Base-by-base conservation (phyloP, 2,888 invertebrate genomes). In the Hofmannophila pseudospretella region DNA sequence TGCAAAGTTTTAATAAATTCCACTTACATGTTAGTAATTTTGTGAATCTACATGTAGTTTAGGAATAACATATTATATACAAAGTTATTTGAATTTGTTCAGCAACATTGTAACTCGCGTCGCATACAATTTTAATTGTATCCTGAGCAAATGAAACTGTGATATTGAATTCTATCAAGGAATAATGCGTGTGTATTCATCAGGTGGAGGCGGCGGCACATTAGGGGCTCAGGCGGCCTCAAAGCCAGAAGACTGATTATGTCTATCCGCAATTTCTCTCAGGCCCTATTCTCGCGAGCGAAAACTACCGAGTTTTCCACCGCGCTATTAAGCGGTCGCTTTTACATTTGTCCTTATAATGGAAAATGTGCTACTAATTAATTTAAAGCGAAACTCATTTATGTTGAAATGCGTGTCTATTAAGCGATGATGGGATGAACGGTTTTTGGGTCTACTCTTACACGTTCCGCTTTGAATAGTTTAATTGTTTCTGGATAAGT, bases 331-430 rank as follows among this genome's bases (percentile, higher is more conserved):
- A 81, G 86, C 85, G 86, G 86, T 85, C 74, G 82, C 82, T 78
- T 81, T 77, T 81, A 82, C 86, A 86, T 86, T 86, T 86, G 86
- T 86, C 86, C 80, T 85, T 86, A 85, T 86, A 86, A 86, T 86
- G 86, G 85, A 85, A 86, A 79, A 85, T 81, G 82, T 81, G 84
- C 74, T 82, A 85, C 86, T 86, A 86, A 86, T 86, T 86, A 86
- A 86, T 86, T 86, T 80, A 79, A 78, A 81, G 78, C 70, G 85
- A 81, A 84, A 84, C 81, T 82, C 85, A 82, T 86, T 85, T 86
- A 85, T 85, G 84, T 79, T 66, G 80, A 84, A 85, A 85, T 82
- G 86, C 67, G 82, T 76, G 79, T 78, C 82, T 81, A 80, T 86
- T 85, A 84, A 71, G 76, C 67, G 78, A 82, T 81, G 81, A 84